These are phyloP conservation scores for Nothobranchius kuhntae DNA, from an alignment of 2,113 vertebrate species.

Conservation along the genomic window DNA sequence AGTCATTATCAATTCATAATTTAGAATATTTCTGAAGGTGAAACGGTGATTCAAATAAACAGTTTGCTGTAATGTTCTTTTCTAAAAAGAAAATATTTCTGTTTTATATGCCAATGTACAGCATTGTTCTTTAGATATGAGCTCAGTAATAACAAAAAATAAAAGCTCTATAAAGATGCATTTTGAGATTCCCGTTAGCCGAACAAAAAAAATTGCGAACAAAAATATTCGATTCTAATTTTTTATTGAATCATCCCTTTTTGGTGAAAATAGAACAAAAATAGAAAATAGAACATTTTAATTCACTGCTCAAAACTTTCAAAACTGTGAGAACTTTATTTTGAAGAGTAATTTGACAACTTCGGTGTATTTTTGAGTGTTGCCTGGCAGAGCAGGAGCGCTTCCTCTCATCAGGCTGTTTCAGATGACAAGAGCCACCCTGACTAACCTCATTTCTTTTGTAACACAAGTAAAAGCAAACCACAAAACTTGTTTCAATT, in stretches of 20 bases:
- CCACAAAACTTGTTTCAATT: constrained; percentile 14
- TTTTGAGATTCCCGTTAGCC: too few relatives aligned
- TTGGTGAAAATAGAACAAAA: too few relatives aligned
- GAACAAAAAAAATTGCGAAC: too few relatives aligned
- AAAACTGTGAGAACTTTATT: constrained; percentile 23
- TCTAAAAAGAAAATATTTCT: neutral
- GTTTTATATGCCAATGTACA: neutral
- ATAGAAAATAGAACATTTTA: too few relatives aligned
- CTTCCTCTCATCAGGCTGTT: constrained; percentile 40
- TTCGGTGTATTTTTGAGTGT: constrained; percentile 18
- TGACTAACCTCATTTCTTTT: constrained; percentile 21
- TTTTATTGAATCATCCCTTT: too few relatives aligned
- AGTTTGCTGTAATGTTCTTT: neutral
- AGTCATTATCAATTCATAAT: too few relatives aligned
- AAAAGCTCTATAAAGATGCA: too few relatives aligned
- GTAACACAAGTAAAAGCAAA: constrained; percentile 9
- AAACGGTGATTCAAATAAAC: too few relatives aligned
- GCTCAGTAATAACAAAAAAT: too few relatives aligned
- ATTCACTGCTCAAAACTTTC: too few relatives aligned
- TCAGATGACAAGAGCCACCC: neutral
- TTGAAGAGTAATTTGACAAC: constrained; percentile 31
- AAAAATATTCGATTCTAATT: too few relatives aligned
- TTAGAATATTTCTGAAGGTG: too few relatives aligned
- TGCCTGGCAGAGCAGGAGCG: constrained; percentile 19
- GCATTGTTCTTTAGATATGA: neutral